Base-by-base conservation (phyloP, 1,140 invertebrate genomes). In the Aplysia californica region DNA sequence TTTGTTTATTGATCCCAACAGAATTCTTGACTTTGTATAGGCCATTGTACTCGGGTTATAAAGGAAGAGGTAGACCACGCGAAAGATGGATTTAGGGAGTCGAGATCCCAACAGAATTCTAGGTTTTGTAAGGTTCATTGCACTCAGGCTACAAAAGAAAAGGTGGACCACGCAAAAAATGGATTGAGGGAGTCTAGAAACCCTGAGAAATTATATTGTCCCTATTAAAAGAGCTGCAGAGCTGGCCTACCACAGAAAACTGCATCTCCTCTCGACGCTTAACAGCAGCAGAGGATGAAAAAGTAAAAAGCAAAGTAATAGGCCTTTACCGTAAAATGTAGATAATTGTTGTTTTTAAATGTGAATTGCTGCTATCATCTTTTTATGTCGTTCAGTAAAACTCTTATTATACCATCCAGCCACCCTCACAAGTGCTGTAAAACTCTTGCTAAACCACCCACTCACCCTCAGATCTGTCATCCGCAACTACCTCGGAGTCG, bases 341-440 rank as follows among this genome's bases (percentile, higher is more conserved):
- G n/a, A n/a, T n/a, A n/a, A n/a, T n/a, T n/a, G n/a, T n/a, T n/a
- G n/a, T n/a, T n/a, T n/a, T n/a, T n/a, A n/a, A n/a, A n/a, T n/a
- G n/a, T n/a, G n/a, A n/a, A n/a, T n/a, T n/a, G n/a, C n/a, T n/a
- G n/a, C n/a, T n/a, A n/a, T n/a, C n/a, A n/a, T n/a, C n/a, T n/a
- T n/a, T n/a, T n/a, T n/a, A n/a, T n/a, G n/a, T n/a, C n/a, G 44
- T 50, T 50, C 44, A 50, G 44, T 50, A n/a, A 50, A 50, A 50
- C 10, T 50, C n/a, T 50, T 15, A 50, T 10, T n/a, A 50, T 50
- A 50, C 44, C 10, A 50, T 50, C 18, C 26, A 10, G 26, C 6
- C 26, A n/a, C 15, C 10, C 18, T n/a, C 6, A 10, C 6, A 61
- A 29, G 10, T 41, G 75, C 77, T 39, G 71, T 83, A 2, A 79